Base-by-base conservation (phyloP, 2,797 vertebrate genomes). In the Centropyge bicolor region DNA sequence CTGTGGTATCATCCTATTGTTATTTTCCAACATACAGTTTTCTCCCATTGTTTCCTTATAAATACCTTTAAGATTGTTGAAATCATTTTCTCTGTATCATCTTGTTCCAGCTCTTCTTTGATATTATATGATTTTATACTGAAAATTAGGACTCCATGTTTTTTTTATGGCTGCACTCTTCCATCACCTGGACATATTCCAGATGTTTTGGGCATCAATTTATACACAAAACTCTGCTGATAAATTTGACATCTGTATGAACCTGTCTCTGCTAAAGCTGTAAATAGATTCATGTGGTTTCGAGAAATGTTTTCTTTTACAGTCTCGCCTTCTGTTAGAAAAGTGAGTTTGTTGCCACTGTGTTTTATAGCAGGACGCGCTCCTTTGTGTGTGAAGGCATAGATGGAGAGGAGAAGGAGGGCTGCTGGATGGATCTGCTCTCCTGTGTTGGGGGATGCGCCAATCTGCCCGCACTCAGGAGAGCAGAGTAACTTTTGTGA, bases 401-500 rank as follows among this genome's bases (percentile, higher is more conserved):
- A 31, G 59, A 35, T 20, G 24, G 60, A 80, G 43, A 67, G 49
- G 52, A 75, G 59, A 31, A 66, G 69, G 63, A 72, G 24, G 38
- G 71, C 73, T 70, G 83, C 65, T 65, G 65, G 64, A 66, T 60
- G 78, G 64, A 80, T 79, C 62, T 74, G 51, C 62, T 85, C 76
- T 91, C 69, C 64, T 62, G 80, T 59, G 54, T 86, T 88, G 85
- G 79, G 78, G 71, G 88, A 88, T 72, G 84, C 12, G 72, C 82
- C 89, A 83, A 73, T 80, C 83, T 76, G 69, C 77, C 83, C 54
- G 76, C 85, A 70, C 89, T 91, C 89, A 85, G 86, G 77, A 81
- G 84, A 88, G 83, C 81, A 88, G 87, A 93, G 92, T 91, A 94
- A 91, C 94, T 86, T 93, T 93, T 93, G 88, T 86, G 89, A 91